These are phyloP conservation scores for Auanema freiburgensis DNA, from an alignment of 2,888 invertebrate genomes.

Conservation along the genomic window DNA sequence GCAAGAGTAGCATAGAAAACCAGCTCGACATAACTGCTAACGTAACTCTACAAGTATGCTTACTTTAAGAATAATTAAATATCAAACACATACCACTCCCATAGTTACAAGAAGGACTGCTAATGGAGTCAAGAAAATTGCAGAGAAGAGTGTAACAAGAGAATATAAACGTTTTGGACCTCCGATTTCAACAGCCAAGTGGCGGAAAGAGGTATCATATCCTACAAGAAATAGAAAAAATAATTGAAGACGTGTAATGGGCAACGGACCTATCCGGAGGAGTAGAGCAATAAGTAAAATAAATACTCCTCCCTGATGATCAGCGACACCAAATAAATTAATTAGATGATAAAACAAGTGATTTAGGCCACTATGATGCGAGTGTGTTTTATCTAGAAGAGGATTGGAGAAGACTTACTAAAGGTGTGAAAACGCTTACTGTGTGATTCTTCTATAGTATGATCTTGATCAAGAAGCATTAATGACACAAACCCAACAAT, in stretches of 20 bases:
- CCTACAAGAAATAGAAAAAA: conserved; percentile 27
- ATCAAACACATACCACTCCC: conserved; percentile 17
- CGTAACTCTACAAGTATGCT: conserved; percentile 25
- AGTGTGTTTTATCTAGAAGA: conserved; percentile 65
- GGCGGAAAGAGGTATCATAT: conserved; percentile 65
- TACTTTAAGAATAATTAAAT: not conserved
- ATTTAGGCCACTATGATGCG: conserved; percentile 67
- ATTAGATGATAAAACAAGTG: conserved; percentile 68
- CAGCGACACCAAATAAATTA: conserved; percentile 69
- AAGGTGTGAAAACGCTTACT: conserved; percentile 59
- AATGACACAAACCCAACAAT: conserved; percentile 68
- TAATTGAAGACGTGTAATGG: not conserved
- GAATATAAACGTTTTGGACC: conserved; percentile 68
- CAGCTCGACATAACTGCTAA: conserved; percentile 34
- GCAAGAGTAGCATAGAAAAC: conserved; percentile 61
- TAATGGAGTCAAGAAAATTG: conserved; percentile 67
- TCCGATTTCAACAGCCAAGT: conserved; percentile 67
- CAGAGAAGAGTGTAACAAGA: conserved; percentile 67
- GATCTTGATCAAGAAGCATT: conserved; percentile 70
- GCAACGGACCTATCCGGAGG: conserved; percentile 61
- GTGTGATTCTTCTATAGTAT: conserved; percentile 64
- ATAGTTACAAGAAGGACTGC: conserved; percentile 66
- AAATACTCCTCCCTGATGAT: conserved; percentile 70
- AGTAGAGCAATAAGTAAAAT: conserved; percentile 67
- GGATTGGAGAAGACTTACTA: too few species aligned